Base-by-base conservation (phyloP, 2,113 vertebrate species). In the Cnemophilus loriae region DNA sequence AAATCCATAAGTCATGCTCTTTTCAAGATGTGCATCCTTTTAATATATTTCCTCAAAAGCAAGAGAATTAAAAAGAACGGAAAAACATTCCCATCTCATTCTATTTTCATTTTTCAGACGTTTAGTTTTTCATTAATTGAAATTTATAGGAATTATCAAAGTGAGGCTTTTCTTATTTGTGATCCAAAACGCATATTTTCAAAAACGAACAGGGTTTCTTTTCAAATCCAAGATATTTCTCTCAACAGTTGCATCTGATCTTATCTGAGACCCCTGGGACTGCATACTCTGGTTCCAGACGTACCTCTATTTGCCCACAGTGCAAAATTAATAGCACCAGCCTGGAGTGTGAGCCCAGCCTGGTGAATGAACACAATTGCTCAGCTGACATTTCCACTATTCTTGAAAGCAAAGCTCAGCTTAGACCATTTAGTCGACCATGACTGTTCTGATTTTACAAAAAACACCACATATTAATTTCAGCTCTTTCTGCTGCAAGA, bases 101-200 rank as follows among this genome's bases (percentile, higher is more conserved):
- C 35, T 75, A 27, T 68, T 87, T 75, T 47, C 16, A 55, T 81
- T 84, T 93, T 81, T 63, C 37, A 30, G 9, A 27, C 10, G 9
- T 30, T 64, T 56, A 42, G 9, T 32, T 63, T 75, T 87, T 41
- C 20, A 42, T 49, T 57, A 46, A 35, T 68, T 59, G 44, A 79
- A 52, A 11, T 69, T 46, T 10, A 20, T 33, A 46, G 30, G 85
- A 82, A 75, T 39, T 64, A 60, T 16, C 21, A 23, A 0, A 11
- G 10, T 42, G 32, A 68, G 6, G 13, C 4, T 78, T 75, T 87
- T 70, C 10, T 3, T 78, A 37, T 20, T 37, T 82, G 44, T 44
- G 42, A 41, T 56, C 17, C 47, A 52, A 89, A 94, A 59, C 8
- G 61, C 0, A 0, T 3, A 17, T 11, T 12, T 39, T 87, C 1